phyloP scores from a whole-genome alignment of 92 coral and sea anemone species.

The Siderastrea radians region DNA sequence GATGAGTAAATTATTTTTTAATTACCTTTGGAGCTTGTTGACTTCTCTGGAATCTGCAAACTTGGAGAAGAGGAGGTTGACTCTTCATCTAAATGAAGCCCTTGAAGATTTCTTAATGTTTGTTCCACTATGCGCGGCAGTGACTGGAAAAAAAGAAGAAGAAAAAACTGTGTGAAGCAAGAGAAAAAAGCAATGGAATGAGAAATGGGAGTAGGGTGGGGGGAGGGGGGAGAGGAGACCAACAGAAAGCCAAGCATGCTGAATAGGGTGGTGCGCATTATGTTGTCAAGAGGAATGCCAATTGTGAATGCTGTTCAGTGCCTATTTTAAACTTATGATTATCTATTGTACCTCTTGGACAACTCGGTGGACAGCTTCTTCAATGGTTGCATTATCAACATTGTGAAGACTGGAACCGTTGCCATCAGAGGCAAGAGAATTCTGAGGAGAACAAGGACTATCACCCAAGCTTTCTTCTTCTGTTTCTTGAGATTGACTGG shows the following conservation, averaged over 20 bases:
- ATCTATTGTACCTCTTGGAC: constrained; percentile 25
- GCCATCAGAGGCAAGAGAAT: background rate
- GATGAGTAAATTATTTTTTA: background rate
- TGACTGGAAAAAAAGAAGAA: background rate
- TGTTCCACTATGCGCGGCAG: constrained; percentile 33
- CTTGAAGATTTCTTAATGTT: constrained; percentile 30
- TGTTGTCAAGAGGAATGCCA: too few relatives aligned
- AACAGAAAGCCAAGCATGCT: too few relatives aligned
- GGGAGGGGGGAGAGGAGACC: too few relatives aligned
- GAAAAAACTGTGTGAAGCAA: too few relatives aligned
- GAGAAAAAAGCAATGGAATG: too few relatives aligned
- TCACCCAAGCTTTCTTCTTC: background rate
- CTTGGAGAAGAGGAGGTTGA: background rate
- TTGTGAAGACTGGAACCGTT: background rate
- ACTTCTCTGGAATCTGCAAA: background rate
- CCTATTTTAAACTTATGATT: too few relatives aligned
- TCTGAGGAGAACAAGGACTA: background rate
- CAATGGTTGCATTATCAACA: constrained; percentile 3
- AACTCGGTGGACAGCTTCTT: constrained; percentile 22
- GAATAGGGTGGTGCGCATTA: too few relatives aligned
- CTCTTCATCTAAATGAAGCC: constrained; percentile 5
- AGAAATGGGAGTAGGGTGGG: too few relatives aligned
- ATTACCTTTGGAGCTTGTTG: background rate
- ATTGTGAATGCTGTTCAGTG: too few relatives aligned
- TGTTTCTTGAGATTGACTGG: background rate